Evolutionary conservation across 2,797 vertebrate genomes (phyloP).

Genomic region (Malurus splendens): DNA sequence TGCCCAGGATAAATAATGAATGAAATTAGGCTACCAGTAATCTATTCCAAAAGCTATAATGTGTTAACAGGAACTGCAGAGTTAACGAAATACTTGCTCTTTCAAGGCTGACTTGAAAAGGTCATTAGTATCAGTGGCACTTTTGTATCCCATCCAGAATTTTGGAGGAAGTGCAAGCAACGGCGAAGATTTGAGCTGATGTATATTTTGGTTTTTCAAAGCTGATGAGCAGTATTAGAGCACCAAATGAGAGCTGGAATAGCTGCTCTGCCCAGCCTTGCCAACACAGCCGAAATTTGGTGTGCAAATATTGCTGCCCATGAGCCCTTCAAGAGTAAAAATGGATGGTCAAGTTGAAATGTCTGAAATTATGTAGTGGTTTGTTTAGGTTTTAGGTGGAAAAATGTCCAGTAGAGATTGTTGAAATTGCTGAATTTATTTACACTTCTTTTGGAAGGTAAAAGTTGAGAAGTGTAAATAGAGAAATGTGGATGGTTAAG

Average conservation of each 20-base stretch:
- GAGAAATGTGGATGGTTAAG: neutral
- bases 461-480: neutral
- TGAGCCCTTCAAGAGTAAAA: neutral
- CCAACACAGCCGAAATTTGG: neutral
- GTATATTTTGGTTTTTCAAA: neutral
- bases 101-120: neutral
- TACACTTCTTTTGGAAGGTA: neutral
- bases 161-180: neutral
- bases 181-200: neutral
- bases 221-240: neutral
- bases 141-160: neutral
- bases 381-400: neutral
- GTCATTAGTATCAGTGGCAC: neutral
- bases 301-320: neutral
- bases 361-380: neutral
- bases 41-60: neutral
- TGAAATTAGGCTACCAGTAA: neutral
- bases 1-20: slow-evolving; percentile 11
- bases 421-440: neutral
- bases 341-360: neutral
- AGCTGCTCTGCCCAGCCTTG: neutral
- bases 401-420: neutral
- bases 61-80: slow-evolving; percentile 13
- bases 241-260: neutral
- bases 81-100: slow-evolving; percentile 6